Percentiles rank a stretch among this genome's conserved stretches.
Evolutionary conservation across 2,113 vertebrate species (phyloP).

Genomic region (Fulmarus glacialis): DNA sequence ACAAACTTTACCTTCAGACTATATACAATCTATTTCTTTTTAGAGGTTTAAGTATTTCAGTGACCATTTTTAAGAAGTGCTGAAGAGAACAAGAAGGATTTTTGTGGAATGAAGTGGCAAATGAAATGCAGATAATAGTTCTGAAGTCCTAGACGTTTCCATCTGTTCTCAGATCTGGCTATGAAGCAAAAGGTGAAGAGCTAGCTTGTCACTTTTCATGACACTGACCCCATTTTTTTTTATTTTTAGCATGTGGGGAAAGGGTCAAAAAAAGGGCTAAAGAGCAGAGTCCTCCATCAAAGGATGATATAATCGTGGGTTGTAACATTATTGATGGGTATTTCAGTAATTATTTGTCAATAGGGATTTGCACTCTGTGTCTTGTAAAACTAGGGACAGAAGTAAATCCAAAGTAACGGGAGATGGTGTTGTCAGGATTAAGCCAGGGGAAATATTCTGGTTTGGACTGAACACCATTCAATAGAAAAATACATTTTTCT

Average conservation of each 20-base stretch:
- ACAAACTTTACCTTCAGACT: background rate
- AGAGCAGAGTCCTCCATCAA: background rate
- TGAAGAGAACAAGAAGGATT: background rate
- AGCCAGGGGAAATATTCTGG: background rate
- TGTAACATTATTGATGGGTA: background rate
- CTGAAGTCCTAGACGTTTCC: background rate
- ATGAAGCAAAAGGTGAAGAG: background rate
- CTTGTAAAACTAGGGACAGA: background rate
- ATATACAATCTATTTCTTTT: background rate
- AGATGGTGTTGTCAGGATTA: background rate
- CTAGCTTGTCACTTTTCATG: background rate
- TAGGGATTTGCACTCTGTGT: background rate
- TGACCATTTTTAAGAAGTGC: background rate
- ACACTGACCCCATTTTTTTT: background rate
- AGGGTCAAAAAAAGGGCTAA: background rate
- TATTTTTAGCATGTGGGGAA: background rate
- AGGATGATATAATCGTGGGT: fast-evolving
- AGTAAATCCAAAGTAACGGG: background rate
- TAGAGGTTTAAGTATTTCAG: background rate
- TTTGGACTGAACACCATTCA: background rate
- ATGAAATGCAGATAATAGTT: background rate
- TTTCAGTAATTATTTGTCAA: background rate
- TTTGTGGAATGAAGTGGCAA: background rate
- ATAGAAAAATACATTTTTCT: background rate
- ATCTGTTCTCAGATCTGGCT: background rate